phyloP scores from a whole-genome alignment of 2,888 invertebrate species.

The Melinaea menophilus region DNA sequence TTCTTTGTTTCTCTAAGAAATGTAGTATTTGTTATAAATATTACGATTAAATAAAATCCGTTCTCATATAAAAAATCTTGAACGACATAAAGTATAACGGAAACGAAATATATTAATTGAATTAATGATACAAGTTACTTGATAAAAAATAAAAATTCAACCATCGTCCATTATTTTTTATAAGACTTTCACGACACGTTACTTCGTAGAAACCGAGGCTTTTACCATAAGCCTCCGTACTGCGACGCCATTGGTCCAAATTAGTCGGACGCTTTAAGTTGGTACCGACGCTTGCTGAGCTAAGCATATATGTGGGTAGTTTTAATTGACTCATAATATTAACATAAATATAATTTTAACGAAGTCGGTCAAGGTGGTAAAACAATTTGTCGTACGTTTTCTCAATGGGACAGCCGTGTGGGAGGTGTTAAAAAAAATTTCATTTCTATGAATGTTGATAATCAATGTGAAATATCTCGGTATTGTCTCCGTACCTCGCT shows the following conservation, averaged over 20 bases:
- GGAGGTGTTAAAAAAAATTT: constrained; percentile 54
- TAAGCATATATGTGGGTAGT: constrained; percentile 33
- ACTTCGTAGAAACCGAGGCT: too few species aligned
- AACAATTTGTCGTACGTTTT: constrained; percentile 45
- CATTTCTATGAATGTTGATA: constrained; percentile 51
- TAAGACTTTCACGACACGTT: too few species aligned
- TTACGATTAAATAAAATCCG: too few species aligned
- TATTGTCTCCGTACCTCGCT: constrained; percentile 24
- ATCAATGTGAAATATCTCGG: constrained; percentile 22
- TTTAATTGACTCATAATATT: constrained; percentile 29
- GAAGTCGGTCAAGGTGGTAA: constrained; percentile 56
- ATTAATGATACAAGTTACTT: too few species aligned
- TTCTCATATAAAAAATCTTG: too few species aligned
- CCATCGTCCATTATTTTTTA: too few species aligned
- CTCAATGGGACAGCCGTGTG: constrained; percentile 35
- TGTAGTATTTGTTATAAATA: too few species aligned
- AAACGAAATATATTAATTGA: too few species aligned
- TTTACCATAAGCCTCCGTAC: too few species aligned
- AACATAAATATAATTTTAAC: constrained; percentile 30
- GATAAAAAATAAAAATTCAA: too few species aligned
- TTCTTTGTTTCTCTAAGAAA: too few species aligned
- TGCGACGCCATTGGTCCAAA: constrained; percentile 18
- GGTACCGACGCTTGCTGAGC: constrained; percentile 9
- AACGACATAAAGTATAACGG: too few species aligned
- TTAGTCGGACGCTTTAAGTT: constrained; percentile 7